Base-by-base conservation (phyloP, 2,888 invertebrate species). In the Aethes cnicana region DNA sequence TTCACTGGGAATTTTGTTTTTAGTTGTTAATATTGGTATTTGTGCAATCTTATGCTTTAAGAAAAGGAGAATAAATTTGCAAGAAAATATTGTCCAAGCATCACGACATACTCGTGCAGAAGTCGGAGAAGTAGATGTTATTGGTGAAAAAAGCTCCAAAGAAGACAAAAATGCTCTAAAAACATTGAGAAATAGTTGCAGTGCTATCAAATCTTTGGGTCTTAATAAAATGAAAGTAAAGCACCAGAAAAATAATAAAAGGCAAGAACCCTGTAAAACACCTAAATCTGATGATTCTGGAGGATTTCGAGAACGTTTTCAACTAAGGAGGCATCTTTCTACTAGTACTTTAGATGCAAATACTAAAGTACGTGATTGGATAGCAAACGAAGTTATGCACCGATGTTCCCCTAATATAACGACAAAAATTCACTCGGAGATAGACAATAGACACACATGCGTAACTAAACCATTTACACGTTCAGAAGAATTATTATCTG, bases 361-460 rank as follows among this genome's bases (percentile, higher is more conserved):
- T 69, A 94, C 95, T 8, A 96, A 96, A 90, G 96, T 96, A 1
- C 91, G 94, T 56, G 95, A 96, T 63, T 96, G 96, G 96, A 96
- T 96, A 63, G 92, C 94, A 0, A 94, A 94, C 58, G 95, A 95
- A 75, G 93, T 95, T 23, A 93, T 94, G 66, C 92, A 94, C 61
- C 91, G 93, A 70, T 94, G 93, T 65, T 94, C 94, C 41, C 94
- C 94, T 0, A 91, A 91, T 55, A 92, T 93, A 70, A 71, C 93
- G 9, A 84, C 92, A 59, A 92, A 92, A 66, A 86, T 86, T 1
- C 84, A 83, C 59, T 75, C 75, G 2, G 85, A 87, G 56, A 58
- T 84, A 20, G 76, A 75, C 57, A 80, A 81, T 18, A 84, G 84
- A 56, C 61, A 69, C 8, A 61, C 75, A 14, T 75, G 63, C 43